Percentiles rank a stretch among this genome's conserved stretches.
Evolutionary conservation across 53 echinoderm and acorn worm genomes (phyloP).

Genomic region (Arbacia lixula): DNA sequence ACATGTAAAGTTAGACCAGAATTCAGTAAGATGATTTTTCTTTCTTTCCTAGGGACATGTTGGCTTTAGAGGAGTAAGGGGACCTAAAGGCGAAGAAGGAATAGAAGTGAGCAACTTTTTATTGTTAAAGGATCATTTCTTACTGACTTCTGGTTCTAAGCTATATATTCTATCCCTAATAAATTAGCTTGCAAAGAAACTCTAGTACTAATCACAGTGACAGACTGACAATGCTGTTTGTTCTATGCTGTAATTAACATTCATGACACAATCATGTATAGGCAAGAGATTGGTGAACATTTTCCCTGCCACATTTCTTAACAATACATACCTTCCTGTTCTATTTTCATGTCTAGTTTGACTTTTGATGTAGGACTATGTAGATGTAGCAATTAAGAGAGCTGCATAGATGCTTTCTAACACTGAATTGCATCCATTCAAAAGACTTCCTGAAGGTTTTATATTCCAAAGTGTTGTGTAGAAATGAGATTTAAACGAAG

Average conservation of each 20-base stretch:
- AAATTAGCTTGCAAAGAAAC: slow-evolving; percentile 25
- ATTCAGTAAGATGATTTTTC: slow-evolving; percentile 54
- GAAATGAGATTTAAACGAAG: slow-evolving; percentile 19
- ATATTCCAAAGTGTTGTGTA: background rate
- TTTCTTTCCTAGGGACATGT: slow-evolving; percentile 45
- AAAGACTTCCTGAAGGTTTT: too few species aligned
- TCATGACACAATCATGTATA: too few species aligned
- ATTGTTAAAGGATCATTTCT: slow-evolving; percentile 32
- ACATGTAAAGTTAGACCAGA: slow-evolving; percentile 28
- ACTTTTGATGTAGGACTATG: too few species aligned
- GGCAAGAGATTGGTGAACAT: too few species aligned
- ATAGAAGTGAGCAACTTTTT: slow-evolving; percentile 50
- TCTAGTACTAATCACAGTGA: slow-evolving; percentile 38
- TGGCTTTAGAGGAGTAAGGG: slow-evolving; percentile 46
- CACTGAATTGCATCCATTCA: slow-evolving; percentile 5
- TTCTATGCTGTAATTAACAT: too few species aligned
- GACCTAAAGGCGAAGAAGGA: slow-evolving; percentile 47
- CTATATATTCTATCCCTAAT: slow-evolving; percentile 17
- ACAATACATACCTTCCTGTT: too few species aligned
- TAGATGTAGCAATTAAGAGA: too few species aligned
- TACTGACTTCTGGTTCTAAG: slow-evolving; percentile 46
- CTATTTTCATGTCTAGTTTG: too few species aligned
- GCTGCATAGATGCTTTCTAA: slow-evolving; percentile 18
- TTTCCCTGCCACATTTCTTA: too few species aligned
- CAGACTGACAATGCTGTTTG: too few species aligned